Evolutionary conservation across 2,888 invertebrate genomes (phyloP), one percentile per base, ranked within the genome.

Genomic region (Agrochola lychnidis): DNA sequence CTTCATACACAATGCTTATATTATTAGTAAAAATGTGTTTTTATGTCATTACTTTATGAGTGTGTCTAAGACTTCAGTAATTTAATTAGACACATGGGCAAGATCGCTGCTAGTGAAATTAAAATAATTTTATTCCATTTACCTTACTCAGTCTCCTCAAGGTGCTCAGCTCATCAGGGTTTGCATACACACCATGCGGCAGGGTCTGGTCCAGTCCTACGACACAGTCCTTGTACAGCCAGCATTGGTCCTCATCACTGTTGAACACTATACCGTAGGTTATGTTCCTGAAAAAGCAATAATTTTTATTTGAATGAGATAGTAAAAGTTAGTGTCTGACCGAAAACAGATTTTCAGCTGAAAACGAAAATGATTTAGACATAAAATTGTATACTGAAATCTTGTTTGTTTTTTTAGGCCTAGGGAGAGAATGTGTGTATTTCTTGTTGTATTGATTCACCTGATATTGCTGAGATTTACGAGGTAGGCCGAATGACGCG

Each of bases 131-230:
- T 25, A 30, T 22, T 48, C 14, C 1, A 25, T 56, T n/a, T 25
- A 71, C 73, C 89, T 89, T 93, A 16, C 91, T 83, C 42, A 81
- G 70, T 64, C 94, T 90, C 53, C 88, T 89, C 22, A 95, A 87
- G 1, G 94, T 94, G 4, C 83, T 87, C 1, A 96, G 84, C 77
- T 96, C 96, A 90, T 96, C 95, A 4, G 94, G 93, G 59, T 94
- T 94, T 4, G 91, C 92, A 74, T 90, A 96, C 0, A 95, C 89
- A 3, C 96, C 96, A 0, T 93, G 36, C 0, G 96, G 96, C 22
- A 96, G 76, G 0, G 63, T 81, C 85, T 96, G 96, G 48, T 95
- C 93, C 2, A 96, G 40, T 0, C 92, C 94, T 0, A 95, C 81
- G 0, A 91, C 82, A 70, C 96, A 96, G 67, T 92, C 90, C 16